Conservation (phyloP, 2,888 invertebrate genomes). For the Eilema caniola region DNA sequence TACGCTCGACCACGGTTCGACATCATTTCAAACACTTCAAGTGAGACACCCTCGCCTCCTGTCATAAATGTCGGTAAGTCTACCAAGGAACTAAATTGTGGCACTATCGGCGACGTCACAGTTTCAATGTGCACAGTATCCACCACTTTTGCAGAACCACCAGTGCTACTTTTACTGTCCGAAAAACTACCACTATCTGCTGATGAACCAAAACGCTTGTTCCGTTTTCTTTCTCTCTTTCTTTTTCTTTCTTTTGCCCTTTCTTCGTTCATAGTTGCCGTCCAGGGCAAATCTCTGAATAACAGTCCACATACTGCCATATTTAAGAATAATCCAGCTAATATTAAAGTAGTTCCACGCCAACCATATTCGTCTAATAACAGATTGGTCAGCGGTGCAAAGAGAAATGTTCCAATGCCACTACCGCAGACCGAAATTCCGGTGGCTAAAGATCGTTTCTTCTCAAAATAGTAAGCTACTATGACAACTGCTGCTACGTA, state of each 20-base stretch:
- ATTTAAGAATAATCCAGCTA: constrained; percentile 93
- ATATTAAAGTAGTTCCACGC: constrained; percentile 93
- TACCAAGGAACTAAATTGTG: constrained; percentile 92
- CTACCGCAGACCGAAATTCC: constrained; percentile 95
- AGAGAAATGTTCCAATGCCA: constrained; percentile 95
- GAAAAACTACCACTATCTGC: constrained; percentile 89
- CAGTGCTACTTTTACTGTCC: constrained; percentile 89
- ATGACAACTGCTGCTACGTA: constrained; percentile 97
- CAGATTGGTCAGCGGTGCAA: constrained; percentile 92
- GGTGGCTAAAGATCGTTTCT: constrained; percentile 93
- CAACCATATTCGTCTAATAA: constrained; percentile 93
- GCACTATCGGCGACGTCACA: constrained; percentile 72
- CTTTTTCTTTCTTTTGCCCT: constrained; percentile 88
- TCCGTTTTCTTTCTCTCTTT: constrained; percentile 86
- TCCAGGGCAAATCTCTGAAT: constrained; percentile 91
- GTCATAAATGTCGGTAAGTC: constrained; percentile 94
- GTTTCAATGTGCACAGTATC: constrained; percentile 71
- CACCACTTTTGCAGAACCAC: constrained; percentile 83
- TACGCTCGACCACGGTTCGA: constrained; percentile 90
- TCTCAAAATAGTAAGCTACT: constrained; percentile 96
- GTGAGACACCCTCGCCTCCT: constrained; percentile 91
- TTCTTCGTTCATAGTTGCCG: constrained; percentile 87
- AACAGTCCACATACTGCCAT: constrained; percentile 93
- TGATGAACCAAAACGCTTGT: constrained; percentile 88
- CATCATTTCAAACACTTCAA: constrained; percentile 91